Percentiles rank a stretch among this genome's conserved stretches.
Conservation (phyloP, 2,888 invertebrate species). For the Macrophya alboannulata region DNA sequence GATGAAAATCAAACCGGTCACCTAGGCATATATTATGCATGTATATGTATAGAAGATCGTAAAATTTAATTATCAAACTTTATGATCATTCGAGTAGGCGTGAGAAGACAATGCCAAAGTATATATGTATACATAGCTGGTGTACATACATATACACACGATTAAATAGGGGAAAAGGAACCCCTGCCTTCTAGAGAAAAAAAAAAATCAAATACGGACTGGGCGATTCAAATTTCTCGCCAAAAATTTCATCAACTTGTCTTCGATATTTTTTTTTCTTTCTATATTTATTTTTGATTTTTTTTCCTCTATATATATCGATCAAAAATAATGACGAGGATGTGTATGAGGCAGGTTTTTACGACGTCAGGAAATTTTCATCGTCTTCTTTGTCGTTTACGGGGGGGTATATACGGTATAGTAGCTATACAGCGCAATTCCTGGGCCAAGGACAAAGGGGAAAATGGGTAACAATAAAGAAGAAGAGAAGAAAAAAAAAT, state of each 20-base stretch:
- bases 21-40: neutral
- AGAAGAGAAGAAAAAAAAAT: conserved; percentile 56
- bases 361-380: conserved; percentile 22
- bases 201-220: conserved; percentile 61
- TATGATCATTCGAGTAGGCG: conserved; percentile 76
- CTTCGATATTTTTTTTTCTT: conserved; percentile 55
- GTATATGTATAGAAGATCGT: conserved; percentile 60
- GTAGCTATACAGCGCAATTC: conserved; percentile 2
- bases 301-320: neutral
- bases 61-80: conserved; percentile 79
- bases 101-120: conserved; percentile 60
- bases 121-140: neutral
- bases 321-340: neutral
- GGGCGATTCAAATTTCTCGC: neutral
- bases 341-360: neutral
- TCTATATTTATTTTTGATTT: too few relatives aligned
- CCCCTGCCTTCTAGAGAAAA: neutral
- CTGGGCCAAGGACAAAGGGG: conserved; percentile 16
- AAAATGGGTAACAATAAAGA: conserved; percentile 35
- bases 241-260: neutral
- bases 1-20: conserved; percentile 73
- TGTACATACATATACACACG: neutral
- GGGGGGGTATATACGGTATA: neutral
- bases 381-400: neutral
- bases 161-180: neutral